These are phyloP conservation scores for Campaea margaritaria DNA, from an alignment of 2,888 invertebrate genomes.

Conservation along the genomic window DNA sequence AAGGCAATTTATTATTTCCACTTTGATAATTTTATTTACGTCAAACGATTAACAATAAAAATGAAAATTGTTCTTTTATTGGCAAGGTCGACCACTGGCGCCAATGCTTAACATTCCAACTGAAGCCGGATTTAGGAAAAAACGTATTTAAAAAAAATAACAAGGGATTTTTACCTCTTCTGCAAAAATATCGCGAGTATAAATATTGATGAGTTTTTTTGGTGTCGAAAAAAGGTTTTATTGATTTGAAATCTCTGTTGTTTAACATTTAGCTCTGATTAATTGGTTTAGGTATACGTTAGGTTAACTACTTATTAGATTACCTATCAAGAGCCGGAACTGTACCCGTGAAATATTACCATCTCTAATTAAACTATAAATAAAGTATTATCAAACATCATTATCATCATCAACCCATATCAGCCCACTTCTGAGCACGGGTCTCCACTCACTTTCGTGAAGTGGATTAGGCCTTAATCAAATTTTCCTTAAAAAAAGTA, in stretches of 20 bases:
- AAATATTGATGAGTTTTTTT: constrained; percentile 37
- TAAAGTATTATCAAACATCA: neutral
- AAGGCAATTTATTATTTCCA: constrained; percentile 56
- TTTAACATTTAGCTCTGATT: constrained; percentile 34
- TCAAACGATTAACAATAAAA: constrained; percentile 46
- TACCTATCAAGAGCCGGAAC: constrained; percentile 28
- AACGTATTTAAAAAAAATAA: constrained; percentile 31
- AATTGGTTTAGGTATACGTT: constrained; percentile 26
- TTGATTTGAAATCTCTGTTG: constrained; percentile 33
- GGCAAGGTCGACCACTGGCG: constrained; percentile 64
- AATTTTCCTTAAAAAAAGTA: too few species aligned
- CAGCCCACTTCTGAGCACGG: too few species aligned
- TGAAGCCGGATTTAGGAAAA: constrained; percentile 48
- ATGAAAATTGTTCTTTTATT: constrained; percentile 50
- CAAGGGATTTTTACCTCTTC: constrained; percentile 35
- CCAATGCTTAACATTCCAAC: constrained; percentile 59
- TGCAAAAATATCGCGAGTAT: constrained; percentile 31
- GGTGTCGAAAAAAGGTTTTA: constrained; percentile 23
- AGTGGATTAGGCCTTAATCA: too few species aligned
- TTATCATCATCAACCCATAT: too few species aligned
- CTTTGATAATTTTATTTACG: constrained; percentile 56
- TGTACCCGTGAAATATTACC: neutral
- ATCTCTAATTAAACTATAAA: too few species aligned
- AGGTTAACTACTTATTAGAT: constrained; percentile 9
- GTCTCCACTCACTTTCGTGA: too few species aligned